A percentile compares a stretch with the other conserved stretches of the same genome.
phyloP scores from a whole-genome alignment of 2,113 vertebrate species.

The Psittacus erithacus region DNA sequence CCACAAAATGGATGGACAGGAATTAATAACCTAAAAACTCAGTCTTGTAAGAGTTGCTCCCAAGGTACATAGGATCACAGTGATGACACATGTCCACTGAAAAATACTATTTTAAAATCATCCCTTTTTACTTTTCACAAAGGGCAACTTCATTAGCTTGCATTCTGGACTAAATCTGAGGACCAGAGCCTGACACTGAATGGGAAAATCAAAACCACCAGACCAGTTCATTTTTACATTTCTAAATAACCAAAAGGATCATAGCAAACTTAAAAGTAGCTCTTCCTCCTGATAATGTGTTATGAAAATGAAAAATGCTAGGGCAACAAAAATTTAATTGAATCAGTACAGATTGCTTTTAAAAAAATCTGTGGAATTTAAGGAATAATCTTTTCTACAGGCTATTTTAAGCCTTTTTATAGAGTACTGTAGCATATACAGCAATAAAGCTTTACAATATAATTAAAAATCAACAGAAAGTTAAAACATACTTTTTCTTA shows the following conservation, averaged over 20 bases:
- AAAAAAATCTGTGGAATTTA: not conserved
- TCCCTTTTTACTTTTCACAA: not conserved
- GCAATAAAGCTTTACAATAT: not conserved
- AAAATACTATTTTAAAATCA: not conserved
- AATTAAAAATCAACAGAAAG: conserved; percentile 1
- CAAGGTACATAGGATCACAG: not conserved
- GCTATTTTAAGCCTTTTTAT: not conserved
- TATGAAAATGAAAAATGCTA: not conserved
- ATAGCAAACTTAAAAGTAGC: not conserved
- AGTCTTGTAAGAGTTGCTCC: not conserved
- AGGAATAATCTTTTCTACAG: not conserved
- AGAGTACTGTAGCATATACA: not conserved
- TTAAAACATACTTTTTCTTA: not conserved
- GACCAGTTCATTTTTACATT: not conserved
- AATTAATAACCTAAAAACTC: not conserved
- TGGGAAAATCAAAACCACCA: not conserved
- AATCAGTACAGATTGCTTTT: not conserved
- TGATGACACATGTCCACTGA: not conserved
- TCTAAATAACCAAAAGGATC: not conserved
- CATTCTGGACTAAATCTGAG: not conserved
- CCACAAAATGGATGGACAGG: not conserved
- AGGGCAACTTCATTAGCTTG: not conserved
- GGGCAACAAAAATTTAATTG: not conserved
- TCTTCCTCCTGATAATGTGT: not conserved
- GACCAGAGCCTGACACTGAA: not conserved